These are phyloP conservation scores for Hydropsyche betteni DNA, from an alignment of 2,888 invertebrate genomes.

Conservation along the genomic window DNA sequence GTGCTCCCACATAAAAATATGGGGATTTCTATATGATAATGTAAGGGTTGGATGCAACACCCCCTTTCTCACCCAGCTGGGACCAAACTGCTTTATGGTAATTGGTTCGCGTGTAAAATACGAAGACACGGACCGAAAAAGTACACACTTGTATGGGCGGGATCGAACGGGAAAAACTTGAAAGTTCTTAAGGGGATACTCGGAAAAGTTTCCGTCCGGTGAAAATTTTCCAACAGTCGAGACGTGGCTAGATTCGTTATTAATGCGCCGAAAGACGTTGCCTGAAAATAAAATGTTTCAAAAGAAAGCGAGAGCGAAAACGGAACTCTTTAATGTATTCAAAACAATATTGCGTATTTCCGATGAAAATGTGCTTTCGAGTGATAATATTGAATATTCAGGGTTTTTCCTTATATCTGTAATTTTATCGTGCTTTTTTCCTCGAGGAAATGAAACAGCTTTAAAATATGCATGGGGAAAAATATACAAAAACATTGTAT, in stretches of 20 bases:
- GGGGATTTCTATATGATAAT: no score
- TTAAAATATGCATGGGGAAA: no score
- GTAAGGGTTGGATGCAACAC: slow-evolving; percentile 2
- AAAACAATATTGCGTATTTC: slow-evolving; percentile 14
- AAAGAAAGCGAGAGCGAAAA: neutral
- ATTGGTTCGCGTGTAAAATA: slow-evolving; percentile 32
- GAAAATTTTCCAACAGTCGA: slow-evolving; percentile 4
- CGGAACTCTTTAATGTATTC: slow-evolving; percentile 1
- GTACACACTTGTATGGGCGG: neutral
- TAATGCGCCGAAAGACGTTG: neutral
- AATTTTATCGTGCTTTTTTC: neutral
- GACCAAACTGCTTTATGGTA: slow-evolving; percentile 31
- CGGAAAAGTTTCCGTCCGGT: neutral
- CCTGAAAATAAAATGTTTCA: neutral
- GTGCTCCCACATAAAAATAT: no score
- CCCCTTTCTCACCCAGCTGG: neutral
- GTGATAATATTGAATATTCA: neutral
- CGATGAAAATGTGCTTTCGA: neutral
- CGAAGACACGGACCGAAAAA: neutral
- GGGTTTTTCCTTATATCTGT: slow-evolving; percentile 4
- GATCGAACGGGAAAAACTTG: slow-evolving; percentile 6
- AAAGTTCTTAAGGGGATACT: neutral
- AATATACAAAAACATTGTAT: no score
- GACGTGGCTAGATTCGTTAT: slow-evolving; percentile 2
- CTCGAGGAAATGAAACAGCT: no score